Evolutionary conservation across 2,113 vertebrate species (phyloP), one percentile per base, ranked within the genome.

Genomic region (Piliocolobus tephrosceles): DNA sequence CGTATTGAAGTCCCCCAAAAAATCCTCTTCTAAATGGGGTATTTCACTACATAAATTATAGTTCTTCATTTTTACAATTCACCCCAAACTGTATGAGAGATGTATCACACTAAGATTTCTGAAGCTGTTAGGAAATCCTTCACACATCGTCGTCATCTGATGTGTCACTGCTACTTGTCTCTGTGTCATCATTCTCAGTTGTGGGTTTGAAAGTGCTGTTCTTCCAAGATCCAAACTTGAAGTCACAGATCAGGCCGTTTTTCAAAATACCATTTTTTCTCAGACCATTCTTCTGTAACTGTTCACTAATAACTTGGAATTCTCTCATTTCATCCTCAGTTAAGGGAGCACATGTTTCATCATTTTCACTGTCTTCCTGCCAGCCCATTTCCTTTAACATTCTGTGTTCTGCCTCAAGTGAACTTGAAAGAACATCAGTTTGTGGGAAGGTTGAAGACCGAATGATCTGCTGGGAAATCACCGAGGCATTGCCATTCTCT

Each of bases 241-340:
- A 98, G 97, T 98, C 96, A 95, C 97, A 98, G 84, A 98, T 97
- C 66, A 99, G 97, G 93, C 98, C 98, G 22, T 99, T 99, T 98
- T 99, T 99, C 97, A 99, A 98, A 98, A 99, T 94, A 87, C 98
- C 97, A 0, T 99, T 99, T 98, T 98, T 99, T 94, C 98, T 97
- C 96, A 99, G 99, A 86, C 99, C 99, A 78, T 99, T 99, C 97
- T 99, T 99, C 98, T 98, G 98, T 87, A 99, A 98, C 99, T 99
- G 99, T 94, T 99, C 99, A 92, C 98, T 98, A 96, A 99, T 99
- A 85, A 98, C 97, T 78, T 97, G 98, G 96, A 99, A 99, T 94
- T 99, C 99, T 94, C 98, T 99, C 99, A 99, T 99, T 95, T 99
- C 99, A 95, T 99, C 99, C 96, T 99, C 99, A 73, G 99, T 99